A percentile compares a stretch with the other conserved stretches of the same genome.
These are phyloP conservation scores for Artemia sinica DNA, from an alignment of 2,888 invertebrate species.

Conservation along the genomic window DNA sequence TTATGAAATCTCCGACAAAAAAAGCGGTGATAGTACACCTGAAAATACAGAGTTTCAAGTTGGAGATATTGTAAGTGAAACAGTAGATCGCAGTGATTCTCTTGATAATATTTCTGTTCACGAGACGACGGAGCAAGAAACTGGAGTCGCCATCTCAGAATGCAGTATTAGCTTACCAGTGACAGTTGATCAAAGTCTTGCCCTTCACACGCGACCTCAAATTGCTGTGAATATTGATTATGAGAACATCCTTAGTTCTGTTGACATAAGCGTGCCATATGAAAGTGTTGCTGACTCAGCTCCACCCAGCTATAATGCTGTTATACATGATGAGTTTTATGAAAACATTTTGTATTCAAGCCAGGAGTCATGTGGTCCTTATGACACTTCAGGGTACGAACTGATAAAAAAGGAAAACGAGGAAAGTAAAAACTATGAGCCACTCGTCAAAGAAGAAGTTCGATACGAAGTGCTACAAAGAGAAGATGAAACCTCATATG, in stretches of 20 bases:
- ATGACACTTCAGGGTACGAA: slow-evolving; percentile 7
- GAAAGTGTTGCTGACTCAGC: slow-evolving; percentile 1
- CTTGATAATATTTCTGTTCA: slow-evolving; percentile 2
- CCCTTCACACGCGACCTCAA: slow-evolving; percentile 3
- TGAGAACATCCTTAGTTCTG: slow-evolving; percentile 4
- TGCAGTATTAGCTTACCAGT: slow-evolving; percentile 12
- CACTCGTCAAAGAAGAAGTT: neutral
- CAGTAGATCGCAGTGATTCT: slow-evolving; percentile 10
- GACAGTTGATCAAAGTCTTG: neutral
- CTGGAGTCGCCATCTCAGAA: slow-evolving; percentile 1
- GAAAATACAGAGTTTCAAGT: neutral
- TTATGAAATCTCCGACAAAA: slow-evolving; percentile 4
- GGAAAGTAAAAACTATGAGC: neutral
- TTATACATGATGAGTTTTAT: slow-evolving; percentile 1
- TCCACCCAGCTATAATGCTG: slow-evolving; percentile 1
- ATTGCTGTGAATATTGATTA: neutral
- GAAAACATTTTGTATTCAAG: neutral
- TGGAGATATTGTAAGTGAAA: neutral
- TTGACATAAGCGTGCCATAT: neutral
- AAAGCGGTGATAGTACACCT: slow-evolving; percentile 6
- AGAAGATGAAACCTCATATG: slow-evolving; percentile 1
- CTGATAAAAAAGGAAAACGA: neutral
- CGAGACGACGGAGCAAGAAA: neutral
- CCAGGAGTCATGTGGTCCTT: neutral
- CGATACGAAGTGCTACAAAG: neutral